Evolutionary conservation across 2,888 invertebrate species (phyloP), one percentile per base, ranked within the genome.

Genomic region (Cataglyphis livida): DNA sequence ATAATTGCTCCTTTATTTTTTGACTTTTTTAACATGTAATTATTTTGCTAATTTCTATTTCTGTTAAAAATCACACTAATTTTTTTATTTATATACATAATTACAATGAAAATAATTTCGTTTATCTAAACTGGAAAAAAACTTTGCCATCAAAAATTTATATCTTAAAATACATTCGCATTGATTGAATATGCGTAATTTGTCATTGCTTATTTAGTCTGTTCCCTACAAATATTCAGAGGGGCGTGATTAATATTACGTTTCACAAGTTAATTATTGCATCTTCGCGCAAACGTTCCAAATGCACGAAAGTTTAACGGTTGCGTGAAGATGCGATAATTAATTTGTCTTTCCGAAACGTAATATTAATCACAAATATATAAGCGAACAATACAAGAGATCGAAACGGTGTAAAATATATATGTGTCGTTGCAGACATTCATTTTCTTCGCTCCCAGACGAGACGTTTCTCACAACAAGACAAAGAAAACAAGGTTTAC

Each of bases 401-500:
- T 78, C 59, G 68, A 68, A 70, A 28, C 59, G 18, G 15, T 15
- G 21, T 32, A 21, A 59, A 7, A 59, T 35, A 44, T 70, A 18
- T 18, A 59, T 35, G 59, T 59, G 35, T 70, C 75, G 32, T 54
- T 57, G n/a, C 32, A 44, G 32, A 21, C 70, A 51, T 70, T 7
- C 59, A 59, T 70, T 79, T 79, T 79, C 78, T 48, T 35, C 71
- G 59, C 25, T 59, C 78, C 44, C 51, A 25, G 64, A 25, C 64
- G 64, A 18, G 35, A 32, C 59, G 32, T 32, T 21, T 51, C n/a
- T 59, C 41, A 35, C 0, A 12, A 59, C 0, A 12, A 59, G 32
- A 44, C 32, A 59, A 44, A 48, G 59, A 48, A 79, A 70, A 32
- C 71, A 70, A 70, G 70, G 78, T 78, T 78, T 78, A 59, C 70